A percentile compares a stretch with the other conserved stretches of the same genome.
Conservation (phyloP, 2,888 invertebrate genomes). For the Osmoderma eremita region DNA sequence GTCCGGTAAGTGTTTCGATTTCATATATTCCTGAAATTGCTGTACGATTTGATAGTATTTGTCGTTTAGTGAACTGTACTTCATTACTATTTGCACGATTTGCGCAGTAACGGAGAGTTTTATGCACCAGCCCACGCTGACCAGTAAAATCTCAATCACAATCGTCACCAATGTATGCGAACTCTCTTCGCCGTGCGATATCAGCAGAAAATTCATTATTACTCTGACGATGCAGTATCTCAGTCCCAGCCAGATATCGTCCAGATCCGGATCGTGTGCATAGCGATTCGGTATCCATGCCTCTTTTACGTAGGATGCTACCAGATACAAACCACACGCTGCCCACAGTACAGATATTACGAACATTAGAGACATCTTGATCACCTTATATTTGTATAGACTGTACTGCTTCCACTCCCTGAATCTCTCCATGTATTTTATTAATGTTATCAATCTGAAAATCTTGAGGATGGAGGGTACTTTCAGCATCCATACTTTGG, state of each 20-base stretch:
- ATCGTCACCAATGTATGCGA: not conserved
- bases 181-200: conserved; percentile 15
- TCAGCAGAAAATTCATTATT: conserved; percentile 9
- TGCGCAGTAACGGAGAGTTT: conserved; percentile 39
- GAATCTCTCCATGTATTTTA: conserved; percentile 54
- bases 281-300: conserved; percentile 12
- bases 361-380: conserved; percentile 39
- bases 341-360: conserved; percentile 43
- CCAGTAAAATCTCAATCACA: not conserved
- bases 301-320: conserved; percentile 6
- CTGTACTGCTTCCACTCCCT: conserved; percentile 47
- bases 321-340: conserved; percentile 11
- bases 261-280: not conserved
- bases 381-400: conserved; percentile 42
- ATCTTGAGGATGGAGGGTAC: conserved; percentile 56
- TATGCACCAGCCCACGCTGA: conserved; percentile 5
- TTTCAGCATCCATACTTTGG: conserved; percentile 50
- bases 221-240: conserved; percentile 11
- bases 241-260: not conserved
- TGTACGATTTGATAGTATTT: conserved; percentile 55
- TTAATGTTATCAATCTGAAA: conserved; percentile 55
- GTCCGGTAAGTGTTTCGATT: conserved; percentile 62
- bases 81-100: conserved; percentile 52
- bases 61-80: conserved; percentile 50
- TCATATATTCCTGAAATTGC: conserved; percentile 63